These are phyloP conservation scores for Zaprionus vittiger DNA, from an alignment of 1,140 invertebrate species.

Conservation along the genomic window DNA sequence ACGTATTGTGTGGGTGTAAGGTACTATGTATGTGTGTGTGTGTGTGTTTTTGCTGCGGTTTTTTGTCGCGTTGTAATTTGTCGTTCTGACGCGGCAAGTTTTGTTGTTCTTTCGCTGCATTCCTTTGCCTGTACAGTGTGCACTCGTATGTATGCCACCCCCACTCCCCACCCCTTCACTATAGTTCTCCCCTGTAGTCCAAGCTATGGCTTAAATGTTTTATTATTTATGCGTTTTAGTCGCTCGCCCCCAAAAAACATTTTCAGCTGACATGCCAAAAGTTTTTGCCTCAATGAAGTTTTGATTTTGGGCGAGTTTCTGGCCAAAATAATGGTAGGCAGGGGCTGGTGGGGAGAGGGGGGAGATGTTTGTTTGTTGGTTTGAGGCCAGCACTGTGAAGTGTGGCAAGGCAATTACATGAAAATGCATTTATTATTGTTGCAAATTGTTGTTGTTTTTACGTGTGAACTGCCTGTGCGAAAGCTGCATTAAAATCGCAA, in stretches of 20 bases:
- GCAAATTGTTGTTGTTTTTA: conserved; percentile 41
- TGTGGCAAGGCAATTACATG: conserved; percentile 65
- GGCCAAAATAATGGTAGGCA: conserved; percentile 1
- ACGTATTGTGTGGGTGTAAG: conserved; percentile 14
- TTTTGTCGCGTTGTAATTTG: conserved; percentile 60
- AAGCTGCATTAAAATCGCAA: conserved; percentile 41
- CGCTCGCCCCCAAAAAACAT: conserved; percentile 42
- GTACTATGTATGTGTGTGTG: conserved; percentile 10
- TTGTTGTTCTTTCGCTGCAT: conserved; percentile 37
- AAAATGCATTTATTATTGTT: conserved; percentile 78
- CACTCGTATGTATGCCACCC: conserved; percentile 2
- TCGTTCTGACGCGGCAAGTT: conserved; percentile 65
- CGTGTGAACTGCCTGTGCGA: conserved; percentile 43
- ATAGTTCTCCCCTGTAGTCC: background rate
- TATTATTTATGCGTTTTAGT: conserved; percentile 74
- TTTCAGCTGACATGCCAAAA: conserved; percentile 77
- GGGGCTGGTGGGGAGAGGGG: background rate
- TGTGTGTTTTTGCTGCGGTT: conserved; percentile 51
- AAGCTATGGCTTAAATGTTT: conserved; percentile 64
- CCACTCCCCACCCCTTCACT: too few species aligned
- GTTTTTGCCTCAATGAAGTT: conserved; percentile 74
- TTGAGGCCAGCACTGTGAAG: background rate
- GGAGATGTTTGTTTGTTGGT: background rate
- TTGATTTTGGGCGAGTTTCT: conserved; percentile 61
- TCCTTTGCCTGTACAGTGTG: conserved; percentile 7